Evolutionary conservation across 2,113 vertebrate genomes (phyloP).

Genomic region (Ictidomys tridecemlineatus): DNA sequence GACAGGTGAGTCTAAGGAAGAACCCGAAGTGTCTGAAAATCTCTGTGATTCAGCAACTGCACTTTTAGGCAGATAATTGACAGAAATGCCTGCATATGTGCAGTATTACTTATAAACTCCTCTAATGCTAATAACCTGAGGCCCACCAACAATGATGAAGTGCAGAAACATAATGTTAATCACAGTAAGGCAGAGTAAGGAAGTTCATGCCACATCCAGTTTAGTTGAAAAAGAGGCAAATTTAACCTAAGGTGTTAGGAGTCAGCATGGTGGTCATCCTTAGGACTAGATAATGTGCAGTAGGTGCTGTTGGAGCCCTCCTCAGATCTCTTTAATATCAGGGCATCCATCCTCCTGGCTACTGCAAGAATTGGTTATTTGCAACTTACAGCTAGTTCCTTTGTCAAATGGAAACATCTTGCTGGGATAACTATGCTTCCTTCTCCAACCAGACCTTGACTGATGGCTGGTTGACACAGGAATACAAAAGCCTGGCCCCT

Average conservation of each 20-base stretch:
- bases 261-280: neutral
- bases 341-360: neutral
- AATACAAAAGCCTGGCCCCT: neutral
- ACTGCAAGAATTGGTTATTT: neutral
- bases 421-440: neutral
- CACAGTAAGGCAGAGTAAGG: neutral
- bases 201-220: neutral
- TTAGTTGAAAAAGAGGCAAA: neutral
- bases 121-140: neutral
- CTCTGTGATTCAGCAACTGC: neutral
- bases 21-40: neutral
- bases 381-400: neutral
- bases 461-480: neutral
- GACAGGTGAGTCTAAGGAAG: neutral
- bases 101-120: neutral
- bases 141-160: neutral
- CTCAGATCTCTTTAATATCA: fast-evolving
- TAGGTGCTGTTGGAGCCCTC: neutral
- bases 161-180: neutral
- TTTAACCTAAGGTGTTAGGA: neutral
- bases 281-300: neutral
- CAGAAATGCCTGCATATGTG: neutral
- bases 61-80: neutral
- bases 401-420: neutral
- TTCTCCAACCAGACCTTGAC: neutral